Percentiles rank a stretch among this genome's conserved stretches.
Conservation (phyloP, 2,113 vertebrate genomes). For the Oncorhynchus kisutch region DNA sequence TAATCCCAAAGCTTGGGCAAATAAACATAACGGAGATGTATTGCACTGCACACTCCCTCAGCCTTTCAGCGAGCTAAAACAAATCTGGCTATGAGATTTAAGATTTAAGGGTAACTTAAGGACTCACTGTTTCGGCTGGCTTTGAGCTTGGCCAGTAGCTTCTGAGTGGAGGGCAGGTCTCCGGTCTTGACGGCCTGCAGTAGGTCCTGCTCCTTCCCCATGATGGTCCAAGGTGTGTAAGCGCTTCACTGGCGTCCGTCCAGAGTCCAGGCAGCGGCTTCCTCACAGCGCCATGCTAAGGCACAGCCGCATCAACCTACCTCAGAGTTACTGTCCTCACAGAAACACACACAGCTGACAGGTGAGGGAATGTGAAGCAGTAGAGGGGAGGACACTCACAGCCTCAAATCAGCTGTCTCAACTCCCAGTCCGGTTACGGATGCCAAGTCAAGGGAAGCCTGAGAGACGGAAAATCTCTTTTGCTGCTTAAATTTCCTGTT, state of each 20-base stretch:
- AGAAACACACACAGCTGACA: not conserved
- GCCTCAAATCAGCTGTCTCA: not conserved
- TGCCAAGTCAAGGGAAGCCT: not conserved
- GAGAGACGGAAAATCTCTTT: slow-evolving; percentile 26
- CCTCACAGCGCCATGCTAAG: slow-evolving; percentile 56
- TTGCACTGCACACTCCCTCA: too few relatives aligned
- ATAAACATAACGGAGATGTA: not conserved
- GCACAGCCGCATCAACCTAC: slow-evolving; percentile 22
- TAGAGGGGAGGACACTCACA: not conserved
- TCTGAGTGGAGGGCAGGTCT: slow-evolving; percentile 70
- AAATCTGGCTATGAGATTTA: too few relatives aligned
- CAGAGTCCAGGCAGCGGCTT: not conserved
- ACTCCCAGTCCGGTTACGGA: not conserved
- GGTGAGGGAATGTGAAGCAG: not conserved
- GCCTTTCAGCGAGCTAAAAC: too few relatives aligned
- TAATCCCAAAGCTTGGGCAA: not conserved
- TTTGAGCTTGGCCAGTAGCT: slow-evolving; percentile 71
- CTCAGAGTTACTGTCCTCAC: slow-evolving; percentile 34
- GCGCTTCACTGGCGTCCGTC: slow-evolving; percentile 9
- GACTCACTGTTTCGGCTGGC: slow-evolving; percentile 72
- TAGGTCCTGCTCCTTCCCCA: slow-evolving; percentile 80
- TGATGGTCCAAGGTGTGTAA: slow-evolving; percentile 29
- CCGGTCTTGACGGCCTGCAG: slow-evolving; percentile 76
- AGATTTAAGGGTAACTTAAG: not conserved
- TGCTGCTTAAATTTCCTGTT: slow-evolving; percentile 11